Percentiles rank a stretch among this genome's conserved stretches.
Evolutionary conservation across 2,888 invertebrate species (phyloP).

Genomic region (Hydraecia micacea): DNA sequence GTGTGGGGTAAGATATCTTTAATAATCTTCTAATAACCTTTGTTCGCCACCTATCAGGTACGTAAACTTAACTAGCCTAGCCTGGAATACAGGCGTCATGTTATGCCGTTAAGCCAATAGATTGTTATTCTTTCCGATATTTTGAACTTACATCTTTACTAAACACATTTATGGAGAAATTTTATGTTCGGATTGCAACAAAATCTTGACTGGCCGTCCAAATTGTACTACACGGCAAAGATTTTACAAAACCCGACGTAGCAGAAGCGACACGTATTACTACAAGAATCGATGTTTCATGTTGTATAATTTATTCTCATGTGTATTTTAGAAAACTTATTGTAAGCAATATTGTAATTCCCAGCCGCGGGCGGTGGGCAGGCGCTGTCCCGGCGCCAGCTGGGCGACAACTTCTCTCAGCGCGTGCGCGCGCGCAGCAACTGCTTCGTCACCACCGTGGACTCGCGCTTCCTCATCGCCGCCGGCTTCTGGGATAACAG

Average conservation of each 20-base stretch:
- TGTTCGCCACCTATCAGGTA: background rate
- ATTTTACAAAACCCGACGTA: background rate
- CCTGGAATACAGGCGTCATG: background rate
- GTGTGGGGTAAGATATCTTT: constrained; percentile 93
- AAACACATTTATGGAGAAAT: background rate
- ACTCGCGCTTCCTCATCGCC: constrained; percentile 98
- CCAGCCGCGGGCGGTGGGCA: constrained; percentile 94
- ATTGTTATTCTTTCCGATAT: background rate
- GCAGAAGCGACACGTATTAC: background rate
- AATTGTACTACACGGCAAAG: background rate
- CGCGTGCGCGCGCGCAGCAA: constrained; percentile 97
- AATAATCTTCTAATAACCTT: background rate
- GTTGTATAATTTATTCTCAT: background rate
- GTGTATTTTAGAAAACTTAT: background rate
- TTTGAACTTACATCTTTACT: background rate
- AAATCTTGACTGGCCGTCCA: background rate
- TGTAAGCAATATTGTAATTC: rapidly evolving
- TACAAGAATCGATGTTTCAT: background rate
- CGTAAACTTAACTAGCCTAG: background rate
- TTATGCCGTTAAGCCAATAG: background rate
- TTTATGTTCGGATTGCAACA: background rate
- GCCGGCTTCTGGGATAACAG: constrained; percentile 99
- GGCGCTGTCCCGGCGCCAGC: constrained; percentile 95
- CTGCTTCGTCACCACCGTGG: constrained; percentile 99
- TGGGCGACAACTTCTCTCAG: constrained; percentile 99